Conservation (phyloP, 1,140 invertebrate species). For the Diorhabda carinulata region DNA sequence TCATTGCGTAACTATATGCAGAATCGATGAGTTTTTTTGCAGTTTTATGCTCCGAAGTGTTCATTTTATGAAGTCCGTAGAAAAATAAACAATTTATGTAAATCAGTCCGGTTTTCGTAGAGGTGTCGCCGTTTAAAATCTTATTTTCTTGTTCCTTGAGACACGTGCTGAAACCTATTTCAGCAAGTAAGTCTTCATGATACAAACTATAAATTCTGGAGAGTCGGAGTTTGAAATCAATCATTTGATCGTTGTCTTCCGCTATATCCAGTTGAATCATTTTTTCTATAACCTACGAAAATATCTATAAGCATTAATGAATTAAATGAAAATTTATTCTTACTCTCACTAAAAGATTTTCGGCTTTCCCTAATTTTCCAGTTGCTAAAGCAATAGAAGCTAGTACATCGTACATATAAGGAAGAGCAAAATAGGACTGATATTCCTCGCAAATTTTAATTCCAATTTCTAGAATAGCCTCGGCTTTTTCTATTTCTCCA, state of each 20-base stretch:
- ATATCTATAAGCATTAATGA: background rate
- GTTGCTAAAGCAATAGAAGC: constrained; percentile 40
- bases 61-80: constrained; percentile 44
- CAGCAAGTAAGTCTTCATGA: constrained; percentile 38
- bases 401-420: constrained; percentile 44
- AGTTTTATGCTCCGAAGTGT: constrained; percentile 32
- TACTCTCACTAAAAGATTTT: constrained; percentile 39
- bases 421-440: constrained; percentile 35
- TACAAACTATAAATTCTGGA: constrained; percentile 41
- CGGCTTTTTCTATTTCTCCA: constrained; percentile 42
- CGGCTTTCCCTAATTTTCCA: constrained; percentile 41
- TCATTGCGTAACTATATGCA: constrained; percentile 41
- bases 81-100: constrained; percentile 45
- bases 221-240: constrained; percentile 45
- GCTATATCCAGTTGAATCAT: constrained; percentile 26
- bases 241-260: constrained; percentile 39
- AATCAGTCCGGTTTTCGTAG: constrained; percentile 42
- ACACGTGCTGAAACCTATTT: constrained; percentile 44
- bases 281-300: constrained; percentile 25
- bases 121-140: constrained; percentile 37
- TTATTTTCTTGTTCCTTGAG: constrained; percentile 41
- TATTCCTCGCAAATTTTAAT: constrained; percentile 44
- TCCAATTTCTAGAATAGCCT: constrained; percentile 43
- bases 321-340: background rate
- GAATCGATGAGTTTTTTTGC: constrained; percentile 40